phyloP scores from a whole-genome alignment of 2,797 vertebrate species.

The Sebastes jordani region DNA sequence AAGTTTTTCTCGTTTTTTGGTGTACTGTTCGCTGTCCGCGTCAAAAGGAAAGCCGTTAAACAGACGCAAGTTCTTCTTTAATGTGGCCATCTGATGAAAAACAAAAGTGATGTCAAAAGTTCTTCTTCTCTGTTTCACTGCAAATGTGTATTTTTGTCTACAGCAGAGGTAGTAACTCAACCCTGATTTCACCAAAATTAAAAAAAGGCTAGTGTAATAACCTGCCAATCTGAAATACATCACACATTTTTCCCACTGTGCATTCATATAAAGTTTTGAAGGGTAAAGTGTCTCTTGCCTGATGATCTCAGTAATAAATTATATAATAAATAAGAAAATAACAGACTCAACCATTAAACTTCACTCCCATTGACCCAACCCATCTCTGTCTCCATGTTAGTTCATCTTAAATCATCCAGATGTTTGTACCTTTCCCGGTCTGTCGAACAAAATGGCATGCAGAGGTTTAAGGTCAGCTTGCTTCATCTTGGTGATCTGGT shows the following conservation, averaged over 20 bases:
- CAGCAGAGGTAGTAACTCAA: not conserved
- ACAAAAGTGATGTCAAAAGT: not conserved
- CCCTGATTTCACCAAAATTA: not conserved
- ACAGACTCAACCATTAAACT: not conserved
- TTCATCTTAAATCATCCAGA: not conserved
- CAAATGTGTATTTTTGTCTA: not conserved
- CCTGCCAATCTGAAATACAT: not conserved
- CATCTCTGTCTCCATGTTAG: not conserved
- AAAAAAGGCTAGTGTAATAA: not conserved
- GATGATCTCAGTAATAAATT: not conserved
- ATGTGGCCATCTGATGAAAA: conserved; percentile 59
- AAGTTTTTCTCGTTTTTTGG: conserved; percentile 90
- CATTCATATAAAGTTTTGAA: not conserved
- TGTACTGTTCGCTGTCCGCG: conserved; percentile 87
- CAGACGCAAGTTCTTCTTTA: conserved; percentile 92
- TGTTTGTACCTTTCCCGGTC: conserved; percentile 90
- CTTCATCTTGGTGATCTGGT: conserved; percentile 93
- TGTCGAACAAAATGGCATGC: conserved; percentile 93
- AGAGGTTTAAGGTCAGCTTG: conserved; percentile 91
- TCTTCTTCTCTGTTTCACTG: not conserved
- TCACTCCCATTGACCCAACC: not conserved
- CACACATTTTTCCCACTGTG: not conserved
- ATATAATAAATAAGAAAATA: not conserved
- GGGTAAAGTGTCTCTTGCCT: not conserved
- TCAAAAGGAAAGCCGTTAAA: conserved; percentile 95